Evolutionary conservation across 1,140 invertebrate genomes (phyloP), one percentile per base, ranked within the genome.

Genomic region (Drosophila santomea): DNA sequence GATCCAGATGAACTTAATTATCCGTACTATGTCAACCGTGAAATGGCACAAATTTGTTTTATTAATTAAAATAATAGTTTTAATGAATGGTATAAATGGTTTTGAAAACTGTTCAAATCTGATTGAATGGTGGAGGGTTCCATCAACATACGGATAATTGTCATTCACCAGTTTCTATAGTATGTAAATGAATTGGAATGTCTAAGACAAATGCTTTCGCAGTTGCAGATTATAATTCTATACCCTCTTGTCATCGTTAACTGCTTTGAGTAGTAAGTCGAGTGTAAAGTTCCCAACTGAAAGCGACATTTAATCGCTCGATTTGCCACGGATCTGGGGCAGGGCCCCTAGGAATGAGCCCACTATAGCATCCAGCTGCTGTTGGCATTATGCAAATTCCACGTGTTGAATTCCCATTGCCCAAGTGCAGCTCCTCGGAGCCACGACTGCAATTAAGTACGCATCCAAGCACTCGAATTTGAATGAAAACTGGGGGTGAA

Each of bases 301-400:
- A 28, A 61, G 4, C 48, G n/a, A 43, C 63, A 50, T 74, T 79
- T 76, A 76, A 36, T 57, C 79, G 66, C 56, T 56, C 69, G 36
- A 81, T 78, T 86, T 71, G 64, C 38, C 74, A 80, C 51, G 68
- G 38, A 56, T 47, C n/a, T 76, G 74, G 50, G 66, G 43, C 72
- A 59, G 41, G 25, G 43, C 23, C 23, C 39, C 23, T n/a, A 10
- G 43, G 23, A 17, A 36, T 43, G 28, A 15, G 25, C n/a, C 17
- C 25, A 14, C 11, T 44, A 15, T 17, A 44, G 17, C n/a, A n/a
- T 4, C 39, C 54, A 50, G 28, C 64, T 68, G 61, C 47, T 64
- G 58, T 44, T 58, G 17, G 4, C 45, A 60, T 78, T 85, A 85
- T 88, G 78, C 83, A 82, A 86, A 88, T 83, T 79, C 83, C 84